Conservation (phyloP, 2,797 vertebrate species). For the Syngnathus acus region DNA sequence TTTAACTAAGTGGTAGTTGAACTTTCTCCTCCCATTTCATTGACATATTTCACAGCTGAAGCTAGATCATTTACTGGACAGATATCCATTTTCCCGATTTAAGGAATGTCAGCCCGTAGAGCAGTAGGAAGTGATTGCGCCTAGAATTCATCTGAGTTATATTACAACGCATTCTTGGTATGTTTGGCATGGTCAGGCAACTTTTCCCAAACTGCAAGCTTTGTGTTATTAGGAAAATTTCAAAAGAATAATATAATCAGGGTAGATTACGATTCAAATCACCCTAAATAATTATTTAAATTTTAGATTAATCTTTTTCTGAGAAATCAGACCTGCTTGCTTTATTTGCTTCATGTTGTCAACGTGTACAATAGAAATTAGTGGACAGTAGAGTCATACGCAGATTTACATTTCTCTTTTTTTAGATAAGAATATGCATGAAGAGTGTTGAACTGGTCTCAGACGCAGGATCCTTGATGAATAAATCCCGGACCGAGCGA, state of each 20-base stretch:
- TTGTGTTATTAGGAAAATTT: too few relatives aligned
- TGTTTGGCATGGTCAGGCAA: too few relatives aligned
- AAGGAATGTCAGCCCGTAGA: not conserved
- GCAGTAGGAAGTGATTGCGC: not conserved
- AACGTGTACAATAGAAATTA: too few relatives aligned
- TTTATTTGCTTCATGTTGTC: not conserved
- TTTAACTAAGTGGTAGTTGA: not conserved
- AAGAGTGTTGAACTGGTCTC: not conserved
- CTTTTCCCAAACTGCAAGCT: too few relatives aligned
- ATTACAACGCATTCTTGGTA: too few relatives aligned
- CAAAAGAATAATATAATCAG: too few relatives aligned
- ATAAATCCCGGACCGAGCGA: constrained; percentile 41
- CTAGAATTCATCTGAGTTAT: too few relatives aligned
- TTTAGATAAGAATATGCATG: not conserved
- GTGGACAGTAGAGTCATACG: too few relatives aligned
- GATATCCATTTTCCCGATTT: not conserved
- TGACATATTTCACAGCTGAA: not conserved
- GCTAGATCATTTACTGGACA: not conserved
- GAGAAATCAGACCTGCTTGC: not conserved
- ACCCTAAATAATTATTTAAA: not conserved
- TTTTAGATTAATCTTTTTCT: not conserved
- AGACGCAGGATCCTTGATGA: constrained; percentile 30
- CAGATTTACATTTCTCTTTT: not conserved
- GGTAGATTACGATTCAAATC: not conserved
- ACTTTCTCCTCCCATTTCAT: not conserved